Percentiles rank a stretch among this genome's conserved stretches.
Conservation (phyloP, 2,113 vertebrate genomes). For the Neodon shergylaensis region DNA sequence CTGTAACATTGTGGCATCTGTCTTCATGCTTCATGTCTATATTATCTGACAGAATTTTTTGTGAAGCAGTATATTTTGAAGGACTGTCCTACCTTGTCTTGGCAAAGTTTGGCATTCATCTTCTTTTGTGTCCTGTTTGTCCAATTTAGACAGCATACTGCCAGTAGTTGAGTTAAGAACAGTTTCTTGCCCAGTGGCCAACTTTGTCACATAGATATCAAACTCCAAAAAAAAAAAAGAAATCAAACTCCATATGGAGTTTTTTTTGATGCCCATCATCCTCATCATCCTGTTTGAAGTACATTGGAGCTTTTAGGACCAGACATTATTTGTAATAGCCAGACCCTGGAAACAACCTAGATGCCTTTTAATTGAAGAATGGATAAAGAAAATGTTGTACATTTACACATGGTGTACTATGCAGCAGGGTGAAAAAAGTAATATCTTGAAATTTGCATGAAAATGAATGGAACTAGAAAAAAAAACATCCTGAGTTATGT, state of each 20-base stretch:
- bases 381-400: too few relatives aligned
- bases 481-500: too few relatives aligned
- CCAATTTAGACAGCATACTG: background rate
- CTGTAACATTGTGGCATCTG: background rate
- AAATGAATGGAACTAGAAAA: too few relatives aligned
- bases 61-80: background rate
- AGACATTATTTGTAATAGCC: background rate
- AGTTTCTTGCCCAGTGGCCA: background rate
- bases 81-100: background rate
- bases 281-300: background rate
- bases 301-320: background rate
- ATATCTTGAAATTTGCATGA: too few relatives aligned
- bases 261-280: background rate
- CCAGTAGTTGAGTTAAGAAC: background rate
- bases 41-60: background rate
- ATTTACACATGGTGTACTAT: too few relatives aligned
- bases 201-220: background rate
- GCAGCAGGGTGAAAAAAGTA: too few relatives aligned
- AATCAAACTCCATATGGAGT: background rate
- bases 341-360: too few relatives aligned
- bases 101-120: background rate
- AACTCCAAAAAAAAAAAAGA: too few relatives aligned
- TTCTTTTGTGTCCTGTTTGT: background rate
- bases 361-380: too few relatives aligned
- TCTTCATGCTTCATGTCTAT: background rate